Percentiles rank a stretch among this genome's conserved stretches.
These are phyloP conservation scores for Latrodectus geometricus DNA, from an alignment of 1,140 invertebrate species.

Conservation along the genomic window DNA sequence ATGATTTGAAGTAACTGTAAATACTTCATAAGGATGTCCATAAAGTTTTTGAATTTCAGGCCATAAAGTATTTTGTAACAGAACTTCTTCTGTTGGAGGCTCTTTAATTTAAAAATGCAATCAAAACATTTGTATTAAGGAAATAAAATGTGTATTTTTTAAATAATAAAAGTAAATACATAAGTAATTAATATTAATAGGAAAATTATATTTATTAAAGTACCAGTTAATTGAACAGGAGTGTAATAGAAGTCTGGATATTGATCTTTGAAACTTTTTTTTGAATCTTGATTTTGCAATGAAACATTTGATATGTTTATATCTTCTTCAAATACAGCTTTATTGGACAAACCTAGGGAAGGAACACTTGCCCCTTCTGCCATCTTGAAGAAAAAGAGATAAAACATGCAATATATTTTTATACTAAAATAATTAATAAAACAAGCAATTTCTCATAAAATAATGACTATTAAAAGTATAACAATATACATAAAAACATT, in stretches of 20 bases:
- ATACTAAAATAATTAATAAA: too few species aligned
- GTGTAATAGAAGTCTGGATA: slow-evolving; percentile 78
- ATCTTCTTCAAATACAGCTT: slow-evolving; percentile 80
- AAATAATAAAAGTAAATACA: too few species aligned
- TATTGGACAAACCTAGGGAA: slow-evolving; percentile 94
- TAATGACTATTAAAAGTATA: not conserved
- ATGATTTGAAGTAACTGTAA: slow-evolving; percentile 79
- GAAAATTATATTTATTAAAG: not conserved
- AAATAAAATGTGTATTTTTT: not conserved
- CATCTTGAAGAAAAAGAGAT: slow-evolving; percentile 14
- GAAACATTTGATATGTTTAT: slow-evolving; percentile 43
- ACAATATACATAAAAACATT: not conserved
- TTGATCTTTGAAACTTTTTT: slow-evolving; percentile 70
- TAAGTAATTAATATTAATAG: not conserved
- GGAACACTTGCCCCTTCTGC: slow-evolving; percentile 89
- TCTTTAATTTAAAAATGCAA: slow-evolving; percentile 66
- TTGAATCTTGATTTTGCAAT: slow-evolving; percentile 63
- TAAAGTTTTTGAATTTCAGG: slow-evolving; percentile 96
- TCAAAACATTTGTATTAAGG: slow-evolving; percentile 63
- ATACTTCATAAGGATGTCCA: slow-evolving; percentile 94
- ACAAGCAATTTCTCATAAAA: not conserved
- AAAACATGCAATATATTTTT: too few species aligned
- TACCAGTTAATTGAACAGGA: slow-evolving; percentile 67
- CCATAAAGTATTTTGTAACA: slow-evolving; percentile 95
- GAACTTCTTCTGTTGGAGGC: slow-evolving; percentile 79